Base-by-base conservation (phyloP, 2,797 vertebrate genomes). In the Pyrrhura leucotis region DNA sequence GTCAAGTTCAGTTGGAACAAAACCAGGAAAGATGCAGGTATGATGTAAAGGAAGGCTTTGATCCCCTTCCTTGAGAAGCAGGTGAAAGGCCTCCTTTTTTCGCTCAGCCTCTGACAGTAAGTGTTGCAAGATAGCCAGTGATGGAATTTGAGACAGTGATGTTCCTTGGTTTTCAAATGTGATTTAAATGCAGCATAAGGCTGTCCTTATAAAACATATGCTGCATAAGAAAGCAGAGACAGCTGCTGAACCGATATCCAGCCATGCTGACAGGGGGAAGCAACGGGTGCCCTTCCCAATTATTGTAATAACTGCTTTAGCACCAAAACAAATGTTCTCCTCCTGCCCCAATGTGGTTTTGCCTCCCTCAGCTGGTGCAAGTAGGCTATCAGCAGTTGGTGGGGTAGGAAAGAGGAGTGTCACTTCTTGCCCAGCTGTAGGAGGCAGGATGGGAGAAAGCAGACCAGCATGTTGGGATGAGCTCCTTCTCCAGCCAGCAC, bases 331-430 rank as follows among this genome's bases (percentile, higher is more conserved):
- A 25, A 28, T n/a, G 16, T 14, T 73, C 31, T 66, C 3, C 35
- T 59, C 44, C 68, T 67, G 40, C 42, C 54, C 11, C 3, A 3
- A 3, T 47, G 31, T 54, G 65, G 33, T 83, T 79, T 44, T 85
- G 25, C 54, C 33, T 83, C 25, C 25, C 31, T 31, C 78, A 1
- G 2, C 22, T 42, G 63, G 12, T 56, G 58, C 26, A n/a, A 8
- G 28, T 6, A 28, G 35, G 20, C 6, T 18, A 12, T 68, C 71
- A 68, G 62, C 62, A 72, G 48, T 26, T 33, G 48, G 22, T 0
- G 0, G 20, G 6, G 28, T 28, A n/a, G 58, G 45, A 56, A 12
- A 22, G 6, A 4, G 40, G 18, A 84, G 15, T 0, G 0, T 21
- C 17, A 59, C 6, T 16, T 31, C 84, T 74, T 86, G 59, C 12